These are phyloP conservation scores for Scolopax bukidnonensis DNA, from an alignment of 2,797 vertebrate genomes.

Conservation along the genomic window DNA sequence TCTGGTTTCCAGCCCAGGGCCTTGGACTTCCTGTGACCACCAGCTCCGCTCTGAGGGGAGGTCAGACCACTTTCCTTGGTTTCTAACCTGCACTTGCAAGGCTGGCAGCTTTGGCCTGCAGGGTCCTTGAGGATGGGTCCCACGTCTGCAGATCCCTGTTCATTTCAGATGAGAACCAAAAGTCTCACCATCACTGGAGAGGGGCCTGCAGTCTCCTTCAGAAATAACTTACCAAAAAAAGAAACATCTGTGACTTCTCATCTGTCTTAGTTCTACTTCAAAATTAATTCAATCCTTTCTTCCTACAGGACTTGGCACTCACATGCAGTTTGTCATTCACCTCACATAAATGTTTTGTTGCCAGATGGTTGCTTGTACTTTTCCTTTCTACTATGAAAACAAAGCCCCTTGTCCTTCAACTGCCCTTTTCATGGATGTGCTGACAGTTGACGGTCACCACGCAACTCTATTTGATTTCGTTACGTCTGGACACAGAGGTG, in stretches of 20 bases:
- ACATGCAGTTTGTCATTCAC: background rate
- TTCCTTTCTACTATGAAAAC: background rate
- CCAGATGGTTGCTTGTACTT: background rate
- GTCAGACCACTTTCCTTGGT: background rate
- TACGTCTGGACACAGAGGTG: background rate
- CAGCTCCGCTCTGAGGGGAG: background rate
- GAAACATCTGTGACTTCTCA: background rate
- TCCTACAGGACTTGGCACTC: fast-evolving
- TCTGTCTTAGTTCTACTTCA: background rate
- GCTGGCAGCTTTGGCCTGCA: background rate
- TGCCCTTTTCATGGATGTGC: background rate
- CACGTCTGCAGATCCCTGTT: background rate
- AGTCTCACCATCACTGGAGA: background rate
- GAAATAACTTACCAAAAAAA: background rate
- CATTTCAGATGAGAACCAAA: background rate
- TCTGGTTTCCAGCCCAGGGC: background rate
- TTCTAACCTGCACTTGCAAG: background rate
- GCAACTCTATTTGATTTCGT: background rate
- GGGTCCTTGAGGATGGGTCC: background rate
- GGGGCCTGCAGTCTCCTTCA: background rate
- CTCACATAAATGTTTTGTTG: background rate
- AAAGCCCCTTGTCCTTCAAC: background rate
- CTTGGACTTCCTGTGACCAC: background rate
- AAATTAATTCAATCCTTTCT: background rate
- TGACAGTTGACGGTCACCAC: background rate